Percentiles rank a stretch among this genome's conserved stretches.
phyloP scores from a whole-genome alignment of 2,113 vertebrate genomes.

The Helogale parvula region DNA sequence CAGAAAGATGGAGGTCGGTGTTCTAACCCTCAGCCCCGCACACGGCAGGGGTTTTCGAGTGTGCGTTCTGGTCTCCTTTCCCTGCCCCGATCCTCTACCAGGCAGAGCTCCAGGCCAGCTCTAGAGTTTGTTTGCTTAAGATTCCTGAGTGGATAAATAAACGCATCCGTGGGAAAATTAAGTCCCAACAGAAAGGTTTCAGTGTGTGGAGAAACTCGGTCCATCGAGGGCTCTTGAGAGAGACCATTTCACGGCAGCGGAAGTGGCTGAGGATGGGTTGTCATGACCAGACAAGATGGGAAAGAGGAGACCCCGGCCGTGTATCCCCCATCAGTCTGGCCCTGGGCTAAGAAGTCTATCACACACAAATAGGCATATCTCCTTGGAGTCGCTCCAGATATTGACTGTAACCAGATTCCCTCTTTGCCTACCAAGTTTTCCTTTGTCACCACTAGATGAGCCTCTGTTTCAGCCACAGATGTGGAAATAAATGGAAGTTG shows the following conservation, averaged over 20 bases:
- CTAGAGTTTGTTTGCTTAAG: conserved; percentile 6
- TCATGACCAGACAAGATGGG: neutral
- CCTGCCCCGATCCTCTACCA: neutral
- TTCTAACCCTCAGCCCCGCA: neutral
- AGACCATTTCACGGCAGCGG: neutral
- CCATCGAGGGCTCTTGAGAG: neutral
- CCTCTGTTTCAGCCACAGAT: neutral
- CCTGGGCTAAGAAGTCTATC: neutral
- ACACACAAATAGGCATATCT: neutral
- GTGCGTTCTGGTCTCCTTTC: neutral
- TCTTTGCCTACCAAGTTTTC: neutral
- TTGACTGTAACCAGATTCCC: neutral
- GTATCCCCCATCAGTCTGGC: no score
- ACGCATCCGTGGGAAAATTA: neutral
- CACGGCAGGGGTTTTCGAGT: neutral
- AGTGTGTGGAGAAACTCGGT: neutral
- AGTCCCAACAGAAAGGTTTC: neutral
- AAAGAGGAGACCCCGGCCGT: neutral
- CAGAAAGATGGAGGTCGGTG: neutral
- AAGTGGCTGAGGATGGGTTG: neutral
- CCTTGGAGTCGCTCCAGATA: neutral
- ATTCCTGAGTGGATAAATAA: neutral
- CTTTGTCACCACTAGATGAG: neutral
- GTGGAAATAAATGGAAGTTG: conserved; percentile 45
- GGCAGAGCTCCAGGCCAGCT: neutral